Base-by-base conservation (phyloP, 1,140 invertebrate species). In the Hermatobates lingyangjiaoensis region DNA sequence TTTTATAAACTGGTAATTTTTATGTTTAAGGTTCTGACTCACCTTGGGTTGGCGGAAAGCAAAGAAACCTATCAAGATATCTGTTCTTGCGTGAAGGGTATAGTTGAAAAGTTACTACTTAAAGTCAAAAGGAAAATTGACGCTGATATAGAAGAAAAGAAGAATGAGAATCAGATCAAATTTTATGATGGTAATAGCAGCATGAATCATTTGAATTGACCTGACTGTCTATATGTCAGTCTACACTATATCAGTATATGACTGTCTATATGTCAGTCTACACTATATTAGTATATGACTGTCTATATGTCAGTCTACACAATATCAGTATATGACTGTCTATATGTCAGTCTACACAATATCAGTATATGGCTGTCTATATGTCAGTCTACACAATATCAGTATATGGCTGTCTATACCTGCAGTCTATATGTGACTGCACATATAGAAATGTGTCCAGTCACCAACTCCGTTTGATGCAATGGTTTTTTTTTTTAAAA, bases 51-150 rank as follows among this genome's bases (percentile, higher is more conserved):
- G 18, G 27, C 28, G 1, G 25, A 49, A 24, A 18, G 18, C 18
- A 3, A 21, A 7, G 20, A 34, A 49, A 34, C 23, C 5, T 39
- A 28, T 14, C 21, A 25, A 24, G 27, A 26, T 1, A 27, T 49
- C 12, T 27, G 18, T 23, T 38, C 48, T 15, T 38, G 27, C 20
- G 24, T 21, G 21, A 26, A 20, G 24, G 21, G 21, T 10, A 39
- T 23, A 49, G 15, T 49, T 12, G 48, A 49, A n/a, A 24, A 38
- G 23, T 21, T 49, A 14, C 48, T 49, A 1, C 27, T 49, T 3
- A 30, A 21, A 34, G 18, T 49, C 30, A 49, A 49, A 39, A 3
- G 21, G 2, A 49, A 49, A 39, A 18, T 49, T 3, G 48, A 49
- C n/a, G 30, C 5, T 20, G 39, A 42, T 18, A 4, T 18, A 20